Evolutionary conservation across 2,888 invertebrate genomes (phyloP).

Genomic region (Eupithecia vulgata): DNA sequence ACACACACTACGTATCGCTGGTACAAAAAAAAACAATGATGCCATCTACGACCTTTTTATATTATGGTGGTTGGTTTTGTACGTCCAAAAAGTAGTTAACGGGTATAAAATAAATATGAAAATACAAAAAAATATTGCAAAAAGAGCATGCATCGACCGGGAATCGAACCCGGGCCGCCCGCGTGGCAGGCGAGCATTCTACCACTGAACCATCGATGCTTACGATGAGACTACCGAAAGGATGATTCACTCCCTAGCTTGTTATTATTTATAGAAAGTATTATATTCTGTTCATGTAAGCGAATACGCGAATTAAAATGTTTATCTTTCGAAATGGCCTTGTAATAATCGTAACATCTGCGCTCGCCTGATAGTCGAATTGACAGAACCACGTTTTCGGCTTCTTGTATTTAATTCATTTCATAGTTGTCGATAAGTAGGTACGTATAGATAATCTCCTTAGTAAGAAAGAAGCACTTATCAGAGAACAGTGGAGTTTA

Average conservation of each 20-base stretch:
- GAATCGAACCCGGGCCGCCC: slow-evolving; percentile 85
- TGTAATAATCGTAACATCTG: background rate
- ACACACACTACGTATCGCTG: no score
- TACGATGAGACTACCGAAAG: background rate
- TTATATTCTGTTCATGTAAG: background rate
- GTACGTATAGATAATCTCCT: background rate
- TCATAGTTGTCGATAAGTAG: background rate
- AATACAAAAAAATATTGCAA: background rate
- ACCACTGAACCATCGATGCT: slow-evolving; percentile 83
- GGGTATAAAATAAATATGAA: no score
- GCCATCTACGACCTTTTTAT: no score
- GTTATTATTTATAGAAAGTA: background rate
- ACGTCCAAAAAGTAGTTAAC: no score
- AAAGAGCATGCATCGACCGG: slow-evolving; percentile 78
- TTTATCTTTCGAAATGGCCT: slow-evolving; percentile 8
- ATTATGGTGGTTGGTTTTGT: no score
- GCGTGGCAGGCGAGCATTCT: slow-evolving; percentile 85
- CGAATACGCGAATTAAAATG: slow-evolving; percentile 5
- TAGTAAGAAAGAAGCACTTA: background rate
- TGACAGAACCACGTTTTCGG: background rate
- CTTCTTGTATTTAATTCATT: no score
- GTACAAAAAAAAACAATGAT: no score
- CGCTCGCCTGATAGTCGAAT: background rate
- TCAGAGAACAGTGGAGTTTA: background rate
- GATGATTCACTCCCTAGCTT: background rate